Evolutionary conservation across 2,113 vertebrate genomes (phyloP), one percentile per base, ranked within the genome.

Genomic region (Lutjanus erythropterus): DNA sequence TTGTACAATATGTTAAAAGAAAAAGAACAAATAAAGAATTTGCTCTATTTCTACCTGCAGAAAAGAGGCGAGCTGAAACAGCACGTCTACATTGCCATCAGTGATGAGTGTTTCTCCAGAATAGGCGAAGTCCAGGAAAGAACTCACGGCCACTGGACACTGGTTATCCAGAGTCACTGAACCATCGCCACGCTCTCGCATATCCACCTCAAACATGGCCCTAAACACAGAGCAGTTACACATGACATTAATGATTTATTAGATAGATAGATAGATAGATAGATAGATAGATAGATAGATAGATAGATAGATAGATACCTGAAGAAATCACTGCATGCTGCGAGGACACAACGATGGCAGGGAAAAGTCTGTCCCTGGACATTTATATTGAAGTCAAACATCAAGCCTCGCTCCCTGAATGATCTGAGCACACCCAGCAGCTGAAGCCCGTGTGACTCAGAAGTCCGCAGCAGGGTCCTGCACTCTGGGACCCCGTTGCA

Each of bases 251-350:
- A 23, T 23, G 5, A 47, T 33, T 31, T 42, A 65, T 37, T 42
- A 64, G 52, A 84, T 29, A 64, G 60, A 65, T 16, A 52, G 61
- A 61, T 55, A 76, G 46, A 47, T 31, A 49, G 56, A 78, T 25
- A 98, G 75, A 67, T 47, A 76, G 69, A 84, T 44, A 78, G 76
- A 78, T 25, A 69, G 66, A 79, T 31, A 55, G 53, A 81, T n/a
- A 68, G 53, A 80, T 42, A 60, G 52, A 84, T 29, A 60, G 60
- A 69, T 14, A 47, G 61, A 75, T 25, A 98, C 97, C 97, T 98
- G 95, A 99, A 99, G 94, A 99, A 99, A 92, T 99, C 97, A 92
- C 98, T 99, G 93, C 96, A 97, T 1, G 97, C 97, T 33, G 97
- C 97, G 73, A 99, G 94, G 74, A 99, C 97, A 89, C 97, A 98